These are phyloP conservation scores for Calvadosia cruxmelitensis DNA, from an alignment of 30 jellyfish, hydroid and myxozoan genomes.

Conservation along the genomic window DNA sequence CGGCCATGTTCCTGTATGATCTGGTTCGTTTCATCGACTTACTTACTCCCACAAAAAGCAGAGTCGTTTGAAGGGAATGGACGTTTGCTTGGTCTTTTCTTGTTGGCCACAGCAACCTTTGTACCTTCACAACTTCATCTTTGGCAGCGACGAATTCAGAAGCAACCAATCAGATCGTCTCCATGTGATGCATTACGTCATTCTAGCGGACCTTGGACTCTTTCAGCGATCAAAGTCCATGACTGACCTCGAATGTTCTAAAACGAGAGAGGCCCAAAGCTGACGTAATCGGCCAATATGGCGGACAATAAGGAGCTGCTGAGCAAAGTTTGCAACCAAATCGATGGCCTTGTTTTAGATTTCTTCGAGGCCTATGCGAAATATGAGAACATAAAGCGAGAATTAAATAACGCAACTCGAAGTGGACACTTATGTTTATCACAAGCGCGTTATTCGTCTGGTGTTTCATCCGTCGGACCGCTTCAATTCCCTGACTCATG, in stretches of 20 bases:
- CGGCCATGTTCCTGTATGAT: background rate
- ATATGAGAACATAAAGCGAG: conserved; percentile 8
- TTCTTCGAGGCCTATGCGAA: conserved; percentile 14
- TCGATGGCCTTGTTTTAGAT: conserved; percentile 13
- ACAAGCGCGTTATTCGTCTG: conserved; percentile 37
- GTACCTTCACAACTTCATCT: too few relatives aligned
- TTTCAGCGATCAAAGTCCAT: too few relatives aligned
- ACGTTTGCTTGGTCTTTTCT: too few relatives aligned
- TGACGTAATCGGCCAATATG: background rate
- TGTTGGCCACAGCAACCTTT: background rate
- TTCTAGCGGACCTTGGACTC: too few relatives aligned
- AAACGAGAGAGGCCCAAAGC: too few relatives aligned
- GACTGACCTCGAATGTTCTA: too few relatives aligned
- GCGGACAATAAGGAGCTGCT: conserved; percentile 11
- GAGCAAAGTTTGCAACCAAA: conserved; percentile 4
- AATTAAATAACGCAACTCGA: conserved; percentile 5
- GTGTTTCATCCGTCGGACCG: conserved; percentile 29
- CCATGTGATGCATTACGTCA: background rate
- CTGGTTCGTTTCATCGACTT: background rate
- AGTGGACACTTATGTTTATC: conserved; percentile 38
- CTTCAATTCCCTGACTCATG: conserved; percentile 50
- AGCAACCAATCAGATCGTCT: background rate
- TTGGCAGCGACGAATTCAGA: background rate
- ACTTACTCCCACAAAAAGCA: too few relatives aligned
- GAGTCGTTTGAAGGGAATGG: too few relatives aligned